Conservation (phyloP, 1,140 invertebrate genomes). For the Drosophila suzukii region DNA sequence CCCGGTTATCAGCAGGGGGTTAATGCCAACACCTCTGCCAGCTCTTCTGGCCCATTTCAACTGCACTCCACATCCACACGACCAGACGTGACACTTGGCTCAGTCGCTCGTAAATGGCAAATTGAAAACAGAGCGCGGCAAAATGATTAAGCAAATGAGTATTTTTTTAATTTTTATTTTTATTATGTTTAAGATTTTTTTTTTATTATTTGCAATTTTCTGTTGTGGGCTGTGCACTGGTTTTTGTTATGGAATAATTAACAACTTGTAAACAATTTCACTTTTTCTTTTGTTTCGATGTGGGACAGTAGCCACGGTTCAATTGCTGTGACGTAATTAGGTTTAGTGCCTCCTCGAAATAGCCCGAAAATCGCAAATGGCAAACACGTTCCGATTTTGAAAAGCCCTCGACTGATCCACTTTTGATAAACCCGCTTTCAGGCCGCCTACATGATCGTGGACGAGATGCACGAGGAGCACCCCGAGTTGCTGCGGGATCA, state of each 20-base stretch:
- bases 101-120: constrained; percentile 15
- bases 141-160: constrained; percentile 55
- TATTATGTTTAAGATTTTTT: constrained; percentile 13
- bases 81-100: constrained; percentile 60
- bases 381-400: constrained; percentile 53
- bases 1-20: constrained; percentile 32
- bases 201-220: constrained; percentile 14
- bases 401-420: constrained; percentile 53
- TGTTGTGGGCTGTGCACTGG: constrained; percentile 35
- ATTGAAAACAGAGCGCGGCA: constrained; percentile 29
- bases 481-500: constrained; percentile 94
- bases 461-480: constrained; percentile 96
- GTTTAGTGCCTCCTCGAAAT: constrained; percentile 40
- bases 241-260: constrained; percentile 66
- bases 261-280: constrained; percentile 63
- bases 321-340: constrained; percentile 66
- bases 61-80: constrained; percentile 25
- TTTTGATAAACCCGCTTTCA: constrained; percentile 82
- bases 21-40: constrained; percentile 29
- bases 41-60: constrained; percentile 12
- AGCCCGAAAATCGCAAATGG: constrained; percentile 54
- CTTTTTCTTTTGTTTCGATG: constrained; percentile 56
- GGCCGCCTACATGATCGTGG: constrained; percentile 96
- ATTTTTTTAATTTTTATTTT: constrained; percentile 13
- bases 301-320: constrained; percentile 32